These are phyloP conservation scores for Cotesia glomerata DNA, from an alignment of 1,140 invertebrate species.

Conservation along the genomic window DNA sequence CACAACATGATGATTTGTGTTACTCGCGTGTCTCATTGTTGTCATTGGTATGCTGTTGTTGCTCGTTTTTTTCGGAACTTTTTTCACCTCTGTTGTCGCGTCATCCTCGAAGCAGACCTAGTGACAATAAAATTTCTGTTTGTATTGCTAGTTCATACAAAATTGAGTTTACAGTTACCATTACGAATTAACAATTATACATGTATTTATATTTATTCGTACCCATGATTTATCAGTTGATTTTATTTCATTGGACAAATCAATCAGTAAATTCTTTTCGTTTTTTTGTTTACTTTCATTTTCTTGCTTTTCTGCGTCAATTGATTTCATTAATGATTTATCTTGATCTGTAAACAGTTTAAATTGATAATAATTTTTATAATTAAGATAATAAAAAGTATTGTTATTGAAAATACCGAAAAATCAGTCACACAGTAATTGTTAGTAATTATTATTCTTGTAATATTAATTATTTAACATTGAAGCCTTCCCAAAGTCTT, in stretches of 20 bases:
- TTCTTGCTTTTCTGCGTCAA: slow-evolving; percentile 32
- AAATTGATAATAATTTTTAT: too few relatives aligned
- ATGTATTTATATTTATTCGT: slow-evolving; percentile 19
- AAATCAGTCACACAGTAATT: too few relatives aligned
- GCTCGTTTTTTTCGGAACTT: slow-evolving; percentile 31
- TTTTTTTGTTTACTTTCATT: slow-evolving; percentile 31
- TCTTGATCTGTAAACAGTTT: background rate
- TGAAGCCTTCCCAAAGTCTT: too few relatives aligned
- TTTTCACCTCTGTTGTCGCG: slow-evolving; percentile 32
- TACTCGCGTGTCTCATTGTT: slow-evolving; percentile 42
- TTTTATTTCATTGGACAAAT: slow-evolving; percentile 49
- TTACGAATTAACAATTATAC: background rate
- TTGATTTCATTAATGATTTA: background rate
- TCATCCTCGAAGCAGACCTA: slow-evolving; percentile 57
- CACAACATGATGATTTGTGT: slow-evolving; percentile 46
- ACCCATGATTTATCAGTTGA: slow-evolving; percentile 53
- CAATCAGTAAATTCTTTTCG: slow-evolving; percentile 53
- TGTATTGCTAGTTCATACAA: background rate
- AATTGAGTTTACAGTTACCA: too few relatives aligned
- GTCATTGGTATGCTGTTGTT: slow-evolving; percentile 48
- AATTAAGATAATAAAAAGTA: too few relatives aligned
- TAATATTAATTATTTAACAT: too few relatives aligned
- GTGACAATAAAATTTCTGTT: background rate
- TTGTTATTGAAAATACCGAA: too few relatives aligned
- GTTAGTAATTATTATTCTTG: too few relatives aligned